phyloP scores from a whole-genome alignment of 30 jellyfish, hydroid and myxozoan species.

The Hydra vulgaris region DNA sequence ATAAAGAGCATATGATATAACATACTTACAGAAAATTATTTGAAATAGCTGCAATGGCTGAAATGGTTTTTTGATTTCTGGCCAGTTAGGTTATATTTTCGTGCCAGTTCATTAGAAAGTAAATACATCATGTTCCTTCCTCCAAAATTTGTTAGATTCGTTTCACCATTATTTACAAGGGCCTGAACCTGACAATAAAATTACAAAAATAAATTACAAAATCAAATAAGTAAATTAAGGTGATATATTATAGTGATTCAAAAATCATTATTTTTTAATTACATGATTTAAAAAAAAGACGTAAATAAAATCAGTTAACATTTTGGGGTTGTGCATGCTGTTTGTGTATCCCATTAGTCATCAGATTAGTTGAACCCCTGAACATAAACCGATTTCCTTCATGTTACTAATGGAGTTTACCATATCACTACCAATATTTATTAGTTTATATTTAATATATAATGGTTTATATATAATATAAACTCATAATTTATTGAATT shows the following conservation, averaged over 20 bases:
- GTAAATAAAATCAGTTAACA: neutral
- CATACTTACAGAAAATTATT: neutral
- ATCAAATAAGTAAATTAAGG: neutral
- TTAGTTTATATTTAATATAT: too few relatives aligned
- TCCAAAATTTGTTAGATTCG: neutral
- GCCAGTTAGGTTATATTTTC: neutral
- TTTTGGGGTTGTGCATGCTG: neutral
- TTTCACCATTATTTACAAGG: neutral
- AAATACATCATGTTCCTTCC: neutral
- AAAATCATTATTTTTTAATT: neutral
- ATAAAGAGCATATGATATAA: neutral
- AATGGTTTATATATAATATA: too few relatives aligned
- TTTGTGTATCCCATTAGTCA: neutral
- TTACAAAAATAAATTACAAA: neutral
- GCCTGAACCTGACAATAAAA: neutral
- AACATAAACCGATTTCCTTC: neutral
- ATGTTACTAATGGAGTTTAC: neutral
- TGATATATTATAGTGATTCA: neutral
- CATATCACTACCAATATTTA: neutral
- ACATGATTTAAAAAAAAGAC: neutral
- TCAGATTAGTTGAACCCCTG: neutral
- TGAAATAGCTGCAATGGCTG: neutral
- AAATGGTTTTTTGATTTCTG: neutral
- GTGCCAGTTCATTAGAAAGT: neutral
- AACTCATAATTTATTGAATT: neutral